Base-by-base conservation (phyloP, 2,888 invertebrate species). In the Polymixis flavicincta region DNA sequence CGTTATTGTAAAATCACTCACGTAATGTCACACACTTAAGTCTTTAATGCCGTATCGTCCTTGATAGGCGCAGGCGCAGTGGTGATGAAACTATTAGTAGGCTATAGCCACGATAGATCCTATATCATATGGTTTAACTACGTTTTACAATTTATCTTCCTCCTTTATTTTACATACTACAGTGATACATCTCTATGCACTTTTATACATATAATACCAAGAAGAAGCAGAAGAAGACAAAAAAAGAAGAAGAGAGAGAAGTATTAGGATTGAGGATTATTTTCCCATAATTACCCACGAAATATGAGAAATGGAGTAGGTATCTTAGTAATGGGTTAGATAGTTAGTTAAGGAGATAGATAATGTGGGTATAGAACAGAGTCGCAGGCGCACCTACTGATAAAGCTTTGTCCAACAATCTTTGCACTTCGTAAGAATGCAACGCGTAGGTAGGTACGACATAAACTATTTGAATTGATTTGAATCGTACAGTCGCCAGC, bases 1-100 rank as follows among this genome's bases (percentile, higher is more conserved):
- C 19, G n/a, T 70, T 73, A 79, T 87, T 87, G 79, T 82, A 78
- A 87, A 87, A 84, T 75, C 78, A 71, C 63, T 85, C 86, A 86
- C 84, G 87, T 87, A 82, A 71, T 76, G 48, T 69, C 63, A 59
- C 50, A 37, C 63, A 37, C 52, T 55, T 64, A 68, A 61, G 61
- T 57, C 25, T 59, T 61, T 69, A 76, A 68, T 68, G 65, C 55
- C 74, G 19, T n/a, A 37, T 63, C 55, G 85, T 87, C 81, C 87
- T 85, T 86, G 83, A 68, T 80, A 55, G 63, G 59, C 57, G 63
- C 52, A 75, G 48, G 28, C 69, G 64, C 48, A 25, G 13, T 48
- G 64, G 66, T 84, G 85, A 83, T 64, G 84, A 76, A 83, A 85
- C 76, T 68, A 70, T 78, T 22, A 50, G 65, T 77, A 79, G 74